Base-by-base conservation (phyloP, 1,140 invertebrate species). In the Drosophila ohnishii region DNA sequence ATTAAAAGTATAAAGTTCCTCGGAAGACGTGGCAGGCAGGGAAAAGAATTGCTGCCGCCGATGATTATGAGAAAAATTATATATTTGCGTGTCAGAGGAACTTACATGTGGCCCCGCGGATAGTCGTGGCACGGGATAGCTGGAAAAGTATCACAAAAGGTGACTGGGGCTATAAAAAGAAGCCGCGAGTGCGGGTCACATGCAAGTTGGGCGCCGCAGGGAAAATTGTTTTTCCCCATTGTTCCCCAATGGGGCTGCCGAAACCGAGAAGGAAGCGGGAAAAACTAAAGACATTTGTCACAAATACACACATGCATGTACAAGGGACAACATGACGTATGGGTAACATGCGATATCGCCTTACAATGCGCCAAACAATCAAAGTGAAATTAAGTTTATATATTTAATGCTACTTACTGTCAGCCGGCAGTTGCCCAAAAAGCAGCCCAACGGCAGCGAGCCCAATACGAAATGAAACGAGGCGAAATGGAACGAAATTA, bases 361-460 rank as follows among this genome's bases (percentile, higher is more conserved):
- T 88, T 88, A 88, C 84, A 88, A 75, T 87, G 83, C 84, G 84
- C 84, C 84, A 87, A 88, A 80, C 84, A 88, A 88, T 88, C 84
- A 88, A 88, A 88, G 69, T 84, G 74, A 84, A 87, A 88, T 88
- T 88, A 88, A 88, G 84, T 88, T 88, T 87, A 88, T 87, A 87
- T 78, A 88, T 87, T 88, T 87, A 88, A 87, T 87, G 83, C 80
- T 80, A 80, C 73, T 80, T 85, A 77, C 71, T 44, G 40, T 32
- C 56, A 66, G 47, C 47, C 50, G 22, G 34, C 22, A 45, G 22
- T 37, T 10, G 35, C 35, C 59, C 42, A 2, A 67, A 75, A 74
- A 67, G 59, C 55, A 83, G 83, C 62, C 45, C 45, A 9, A 10
- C 28, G 25, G 14, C 76, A 76, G 48, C 62, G 72, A 79, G 51